Conservation (phyloP, 1,140 invertebrate genomes). For the Drosophila kanapiae region DNA sequence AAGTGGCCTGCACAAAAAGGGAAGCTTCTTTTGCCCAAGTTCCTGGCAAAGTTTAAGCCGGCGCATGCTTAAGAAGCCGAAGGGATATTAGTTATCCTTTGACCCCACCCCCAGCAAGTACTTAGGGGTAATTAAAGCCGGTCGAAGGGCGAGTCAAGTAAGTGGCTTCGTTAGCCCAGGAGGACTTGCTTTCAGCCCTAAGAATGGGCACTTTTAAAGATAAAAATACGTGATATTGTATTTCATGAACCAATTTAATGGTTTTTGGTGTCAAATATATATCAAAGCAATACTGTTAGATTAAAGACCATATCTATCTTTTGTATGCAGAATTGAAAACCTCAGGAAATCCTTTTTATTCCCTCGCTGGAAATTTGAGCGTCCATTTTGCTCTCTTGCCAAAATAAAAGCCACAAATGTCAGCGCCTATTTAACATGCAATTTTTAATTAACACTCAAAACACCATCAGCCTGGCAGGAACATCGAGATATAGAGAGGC, state of each 20-base stretch:
- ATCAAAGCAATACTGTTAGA: not conserved
- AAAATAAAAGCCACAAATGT: slow-evolving; percentile 44
- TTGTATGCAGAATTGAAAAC: not conserved
- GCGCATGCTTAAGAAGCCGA: slow-evolving; percentile 25
- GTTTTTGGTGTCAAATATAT: not conserved
- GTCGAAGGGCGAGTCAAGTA: slow-evolving; percentile 5
- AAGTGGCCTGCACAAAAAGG: slow-evolving; percentile 14
- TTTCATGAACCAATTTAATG: slow-evolving; percentile 4
- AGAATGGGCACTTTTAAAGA: not conserved
- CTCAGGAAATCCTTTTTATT: slow-evolving; percentile 7
- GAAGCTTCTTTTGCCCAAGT: slow-evolving; percentile 4
- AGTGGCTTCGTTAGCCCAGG: slow-evolving; percentile 30
- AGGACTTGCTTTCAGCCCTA: not conserved
- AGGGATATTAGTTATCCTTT: slow-evolving; percentile 40
- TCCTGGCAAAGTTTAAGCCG: slow-evolving; percentile 22
- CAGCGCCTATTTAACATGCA: slow-evolving; percentile 59
- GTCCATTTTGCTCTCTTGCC: not conserved
- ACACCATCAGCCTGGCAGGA: slow-evolving; percentile 18
- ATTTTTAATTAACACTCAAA: slow-evolving; percentile 70
- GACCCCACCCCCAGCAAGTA: slow-evolving; percentile 12
- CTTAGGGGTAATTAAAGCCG: slow-evolving; percentile 62
- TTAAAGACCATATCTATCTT: too few relatives aligned
- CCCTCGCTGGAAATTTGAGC: not conserved
- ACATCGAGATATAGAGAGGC: slow-evolving; percentile 16
- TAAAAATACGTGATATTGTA: slow-evolving; percentile 5